Conservation (phyloP, 2,797 vertebrate genomes). For the Pseudochirops cupreus region DNA sequence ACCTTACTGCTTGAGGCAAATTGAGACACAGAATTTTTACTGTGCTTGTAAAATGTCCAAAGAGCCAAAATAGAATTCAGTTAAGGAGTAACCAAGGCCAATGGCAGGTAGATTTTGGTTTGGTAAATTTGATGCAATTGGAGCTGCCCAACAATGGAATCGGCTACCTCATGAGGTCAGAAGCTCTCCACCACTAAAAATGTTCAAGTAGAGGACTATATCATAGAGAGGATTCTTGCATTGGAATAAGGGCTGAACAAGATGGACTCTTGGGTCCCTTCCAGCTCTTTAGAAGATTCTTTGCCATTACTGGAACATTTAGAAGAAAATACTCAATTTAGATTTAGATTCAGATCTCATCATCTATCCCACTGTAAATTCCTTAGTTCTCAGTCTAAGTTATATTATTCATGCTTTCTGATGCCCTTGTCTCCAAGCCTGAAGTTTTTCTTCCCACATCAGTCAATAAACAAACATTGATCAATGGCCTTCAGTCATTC, state of each 20-base stretch:
- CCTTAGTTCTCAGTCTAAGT: not conserved
- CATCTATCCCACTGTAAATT: not conserved
- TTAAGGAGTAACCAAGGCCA: not conserved
- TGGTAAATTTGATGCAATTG: conserved; percentile 26
- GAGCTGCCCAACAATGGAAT: not conserved
- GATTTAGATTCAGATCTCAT: not conserved
- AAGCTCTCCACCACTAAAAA: not conserved
- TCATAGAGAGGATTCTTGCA: not conserved
- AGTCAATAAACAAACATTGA: not conserved
- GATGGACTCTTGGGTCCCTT: not conserved
- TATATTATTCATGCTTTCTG: not conserved
- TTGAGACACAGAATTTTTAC: not conserved
- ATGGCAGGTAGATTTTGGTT: conserved; percentile 25
- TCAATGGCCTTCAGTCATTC: not conserved
- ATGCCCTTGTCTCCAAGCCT: not conserved
- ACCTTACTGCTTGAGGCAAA: not conserved
- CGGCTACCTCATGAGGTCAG: not conserved
- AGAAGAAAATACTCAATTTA: not conserved
- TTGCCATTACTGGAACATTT: not conserved
- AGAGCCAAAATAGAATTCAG: not conserved
- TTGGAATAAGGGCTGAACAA: not conserved
- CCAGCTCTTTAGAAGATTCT: not conserved
- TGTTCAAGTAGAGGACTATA: not conserved
- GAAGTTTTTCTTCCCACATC: not conserved
- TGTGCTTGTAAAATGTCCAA: not conserved